A percentile compares a stretch with the other conserved stretches of the same genome.
phyloP scores from a whole-genome alignment of 37 sponge, comb jelly and placozoan genomes.

The Mnemiopsis leidyi region DNA sequence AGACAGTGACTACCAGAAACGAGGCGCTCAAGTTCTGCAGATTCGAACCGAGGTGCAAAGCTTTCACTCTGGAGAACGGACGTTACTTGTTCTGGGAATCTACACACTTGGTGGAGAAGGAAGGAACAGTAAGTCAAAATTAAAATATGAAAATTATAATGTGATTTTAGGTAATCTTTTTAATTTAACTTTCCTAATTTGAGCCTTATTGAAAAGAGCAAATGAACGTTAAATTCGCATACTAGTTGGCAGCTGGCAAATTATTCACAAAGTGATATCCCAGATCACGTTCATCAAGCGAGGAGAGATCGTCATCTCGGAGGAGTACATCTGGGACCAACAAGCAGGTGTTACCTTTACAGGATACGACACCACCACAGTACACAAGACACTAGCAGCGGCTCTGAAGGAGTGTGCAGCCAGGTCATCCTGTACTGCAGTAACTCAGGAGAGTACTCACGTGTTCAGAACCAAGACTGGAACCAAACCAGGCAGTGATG shows the following conservation, averaged over 20 bases:
- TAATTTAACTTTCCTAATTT: no score
- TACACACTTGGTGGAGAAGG: neutral
- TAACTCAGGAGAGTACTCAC: neutral
- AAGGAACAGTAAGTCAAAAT: neutral
- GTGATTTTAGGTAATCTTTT: neutral
- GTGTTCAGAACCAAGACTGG: neutral
- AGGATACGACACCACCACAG: neutral
- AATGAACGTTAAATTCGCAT: no score
- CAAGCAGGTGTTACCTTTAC: neutral
- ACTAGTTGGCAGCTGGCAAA: no score
- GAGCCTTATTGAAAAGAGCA: no score
- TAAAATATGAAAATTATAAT: no score
- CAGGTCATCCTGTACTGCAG: neutral
- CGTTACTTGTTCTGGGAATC: neutral
- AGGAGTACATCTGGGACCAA: slow-evolving; percentile 28
- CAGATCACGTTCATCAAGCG: neutral
- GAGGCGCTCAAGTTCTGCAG: neutral
- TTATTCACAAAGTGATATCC: no score
- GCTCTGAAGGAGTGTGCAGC: neutral
- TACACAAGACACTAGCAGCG: neutral
- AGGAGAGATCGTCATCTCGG: neutral
- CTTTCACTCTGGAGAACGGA: neutral
- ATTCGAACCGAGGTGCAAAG: neutral
- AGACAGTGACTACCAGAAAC: neutral
- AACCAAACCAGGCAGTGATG: neutral